A percentile compares a stretch with the other conserved stretches of the same genome.
These are phyloP conservation scores for Operophtera brumata DNA, from an alignment of 2,888 invertebrate genomes.

Conservation along the genomic window DNA sequence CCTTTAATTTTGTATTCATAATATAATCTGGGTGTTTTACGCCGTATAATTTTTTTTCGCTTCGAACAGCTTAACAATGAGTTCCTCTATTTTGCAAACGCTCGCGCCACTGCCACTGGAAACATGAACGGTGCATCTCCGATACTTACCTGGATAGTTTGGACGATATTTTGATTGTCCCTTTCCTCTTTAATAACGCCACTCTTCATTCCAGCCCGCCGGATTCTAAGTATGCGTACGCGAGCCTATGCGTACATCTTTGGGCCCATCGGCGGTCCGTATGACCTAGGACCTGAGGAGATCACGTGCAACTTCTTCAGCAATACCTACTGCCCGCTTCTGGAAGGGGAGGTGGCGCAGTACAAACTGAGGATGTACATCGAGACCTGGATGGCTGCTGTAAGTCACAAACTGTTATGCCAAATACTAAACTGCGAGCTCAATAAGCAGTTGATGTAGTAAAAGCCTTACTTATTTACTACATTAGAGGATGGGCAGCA, in stretches of 20 bases:
- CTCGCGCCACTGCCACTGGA: too few relatives aligned
- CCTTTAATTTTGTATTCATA: too few relatives aligned
- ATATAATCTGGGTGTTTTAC: too few relatives aligned
- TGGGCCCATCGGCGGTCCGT: conserved; percentile 30
- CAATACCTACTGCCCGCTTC: conserved; percentile 51
- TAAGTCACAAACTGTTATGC: conserved; percentile 40
- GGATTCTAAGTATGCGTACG: conserved; percentile 7
- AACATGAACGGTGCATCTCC: too few relatives aligned
- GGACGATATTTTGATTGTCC: neutral
- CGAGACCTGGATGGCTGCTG: conserved; percentile 45
- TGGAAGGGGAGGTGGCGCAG: conserved; percentile 38
- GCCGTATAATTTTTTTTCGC: too few relatives aligned
- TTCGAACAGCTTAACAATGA: too few relatives aligned
- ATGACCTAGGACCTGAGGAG: conserved; percentile 38
- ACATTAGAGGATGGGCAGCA: too few relatives aligned
- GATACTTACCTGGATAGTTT: too few relatives aligned
- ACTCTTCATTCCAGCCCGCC: conserved; percentile 14
- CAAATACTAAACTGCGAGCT: too few relatives aligned
- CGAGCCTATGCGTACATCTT: neutral
- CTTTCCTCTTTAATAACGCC: neutral
- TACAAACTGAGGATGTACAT: conserved; percentile 49
- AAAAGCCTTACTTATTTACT: too few relatives aligned
- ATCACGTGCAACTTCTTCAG: conserved; percentile 51
- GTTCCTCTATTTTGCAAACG: too few relatives aligned
- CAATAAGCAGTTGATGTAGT: too few relatives aligned